Evolutionary conservation across 2,888 invertebrate species (phyloP), one percentile per base, ranked within the genome.

Genomic region (Calameuta pallipes): DNA sequence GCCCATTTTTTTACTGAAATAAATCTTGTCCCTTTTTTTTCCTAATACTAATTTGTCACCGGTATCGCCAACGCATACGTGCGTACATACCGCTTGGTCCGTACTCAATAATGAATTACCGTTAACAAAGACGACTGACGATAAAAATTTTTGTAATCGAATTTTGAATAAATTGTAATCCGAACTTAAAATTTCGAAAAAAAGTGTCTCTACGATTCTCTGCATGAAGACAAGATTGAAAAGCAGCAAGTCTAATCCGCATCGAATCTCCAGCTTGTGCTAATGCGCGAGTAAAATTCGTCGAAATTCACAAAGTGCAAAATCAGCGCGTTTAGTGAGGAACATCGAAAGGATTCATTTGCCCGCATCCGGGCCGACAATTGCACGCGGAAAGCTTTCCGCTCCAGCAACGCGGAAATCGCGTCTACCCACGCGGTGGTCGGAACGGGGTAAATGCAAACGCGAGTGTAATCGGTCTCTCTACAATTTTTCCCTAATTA

Each of bases 401-500:
- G 56, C 56, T 56, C 23, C 56, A 56, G 56, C 23, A 56, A 56
- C 2, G 56, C 56, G 56, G 56, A 56, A 56, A 56, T 56, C 56
- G 56, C 23, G 56, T 56, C 23, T 56, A 56, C 23, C 56, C 56
- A 56, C 56, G 56, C 15, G 41, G 41, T 4, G 15, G 15, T 15
- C 13, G 13, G 15, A 56, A 9, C 15, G 9, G 23, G 56, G 56
- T 9, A 15, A 15, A 56, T 56, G 56, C 56, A 23, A 56, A 56
- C 56, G 56, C 56, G 23, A 56, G 23, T 15, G 9, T 56, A 56
- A 56, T 56, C 56, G 56, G 56, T 56, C 23, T 56, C 56, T 56
- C 56, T 56, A 56, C 84, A 84, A 83, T 85, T 85, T 84, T 85
- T 85, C 80, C 81, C 85, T 85, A 84, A 84, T 84, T 85, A 84